Percentiles rank a stretch among this genome's conserved stretches.
These are phyloP conservation scores for Nebria salina DNA, from an alignment of 2,888 invertebrate genomes.

Conservation along the genomic window DNA sequence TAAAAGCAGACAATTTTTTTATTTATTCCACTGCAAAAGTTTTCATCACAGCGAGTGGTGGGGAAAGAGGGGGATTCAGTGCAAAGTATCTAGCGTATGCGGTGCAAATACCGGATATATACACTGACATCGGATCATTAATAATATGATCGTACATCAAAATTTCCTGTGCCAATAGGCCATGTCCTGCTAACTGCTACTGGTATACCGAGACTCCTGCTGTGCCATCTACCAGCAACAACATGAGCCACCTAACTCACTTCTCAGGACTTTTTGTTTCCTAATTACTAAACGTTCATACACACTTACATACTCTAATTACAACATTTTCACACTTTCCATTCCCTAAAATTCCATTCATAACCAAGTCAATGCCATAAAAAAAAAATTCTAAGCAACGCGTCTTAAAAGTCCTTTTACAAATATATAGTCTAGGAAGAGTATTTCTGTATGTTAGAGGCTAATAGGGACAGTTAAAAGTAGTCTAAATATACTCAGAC, in stretches of 20 bases:
- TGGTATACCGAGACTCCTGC: slow-evolving; percentile 20
- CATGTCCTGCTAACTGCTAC: slow-evolving; percentile 58
- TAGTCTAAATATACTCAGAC: not conserved
- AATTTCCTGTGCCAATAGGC: slow-evolving; percentile 61
- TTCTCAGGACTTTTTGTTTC: not conserved
- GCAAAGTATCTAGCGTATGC: slow-evolving; percentile 2
- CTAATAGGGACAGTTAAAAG: not conserved
- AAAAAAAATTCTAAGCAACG: too few species aligned
- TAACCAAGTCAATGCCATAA: too few species aligned
- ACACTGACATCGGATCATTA: slow-evolving; percentile 59
- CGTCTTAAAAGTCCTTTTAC: too few species aligned
- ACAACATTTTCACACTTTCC: too few species aligned
- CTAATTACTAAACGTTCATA: too few species aligned
- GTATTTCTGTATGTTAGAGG: not conserved
- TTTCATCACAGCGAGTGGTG: not conserved
- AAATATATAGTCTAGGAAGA: too few species aligned
- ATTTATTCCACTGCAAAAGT: not conserved
- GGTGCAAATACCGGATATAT: slow-evolving; percentile 55
- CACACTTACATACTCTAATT: too few species aligned
- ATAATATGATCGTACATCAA: slow-evolving; percentile 56
- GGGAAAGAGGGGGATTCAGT: not conserved
- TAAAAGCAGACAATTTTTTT: not conserved
- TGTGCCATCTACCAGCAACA: slow-evolving; percentile 27
- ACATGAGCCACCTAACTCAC: not conserved
- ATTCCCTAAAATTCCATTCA: too few species aligned